Evolutionary conservation across 1,140 invertebrate genomes (phyloP).

Genomic region (Drosophila saltans): DNA sequence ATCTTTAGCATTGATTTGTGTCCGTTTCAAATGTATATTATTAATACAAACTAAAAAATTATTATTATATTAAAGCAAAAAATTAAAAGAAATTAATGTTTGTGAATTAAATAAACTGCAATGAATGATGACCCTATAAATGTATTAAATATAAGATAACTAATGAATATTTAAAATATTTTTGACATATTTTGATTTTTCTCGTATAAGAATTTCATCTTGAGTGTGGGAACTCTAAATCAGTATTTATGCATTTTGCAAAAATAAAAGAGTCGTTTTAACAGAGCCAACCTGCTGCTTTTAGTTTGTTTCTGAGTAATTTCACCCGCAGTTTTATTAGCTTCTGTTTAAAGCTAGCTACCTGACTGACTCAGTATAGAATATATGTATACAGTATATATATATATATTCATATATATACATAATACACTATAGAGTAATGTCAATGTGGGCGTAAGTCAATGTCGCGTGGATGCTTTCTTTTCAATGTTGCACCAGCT

Average conservation of each 20-base stretch:
- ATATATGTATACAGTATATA: background rate
- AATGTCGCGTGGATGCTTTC: constrained; percentile 57
- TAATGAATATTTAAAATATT: too few species aligned
- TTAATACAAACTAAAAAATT: too few species aligned
- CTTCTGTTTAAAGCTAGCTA: constrained; percentile 59
- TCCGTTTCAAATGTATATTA: too few species aligned
- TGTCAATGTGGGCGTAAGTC: constrained; percentile 48
- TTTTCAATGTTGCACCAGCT: background rate
- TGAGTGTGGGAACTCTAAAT: background rate
- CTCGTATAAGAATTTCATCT: too few species aligned
- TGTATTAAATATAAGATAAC: too few species aligned
- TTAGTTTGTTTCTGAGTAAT: constrained; percentile 25
- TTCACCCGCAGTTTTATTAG: constrained; percentile 72
- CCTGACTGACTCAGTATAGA: constrained; percentile 22
- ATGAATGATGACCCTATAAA: too few species aligned
- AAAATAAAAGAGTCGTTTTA: constrained; percentile 6
- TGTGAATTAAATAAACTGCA: too few species aligned
- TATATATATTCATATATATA: constrained; percentile 8
- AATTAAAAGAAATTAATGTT: too few species aligned
- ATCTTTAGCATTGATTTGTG: background rate
- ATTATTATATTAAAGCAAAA: too few species aligned
- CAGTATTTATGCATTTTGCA: background rate
- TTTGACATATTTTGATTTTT: too few species aligned
- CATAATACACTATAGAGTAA: background rate
- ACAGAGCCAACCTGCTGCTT: constrained; percentile 17